A percentile compares a stretch with the other conserved stretches of the same genome.
Evolutionary conservation across 1,140 invertebrate genomes (phyloP).

Genomic region (Phthorimaea operculella): DNA sequence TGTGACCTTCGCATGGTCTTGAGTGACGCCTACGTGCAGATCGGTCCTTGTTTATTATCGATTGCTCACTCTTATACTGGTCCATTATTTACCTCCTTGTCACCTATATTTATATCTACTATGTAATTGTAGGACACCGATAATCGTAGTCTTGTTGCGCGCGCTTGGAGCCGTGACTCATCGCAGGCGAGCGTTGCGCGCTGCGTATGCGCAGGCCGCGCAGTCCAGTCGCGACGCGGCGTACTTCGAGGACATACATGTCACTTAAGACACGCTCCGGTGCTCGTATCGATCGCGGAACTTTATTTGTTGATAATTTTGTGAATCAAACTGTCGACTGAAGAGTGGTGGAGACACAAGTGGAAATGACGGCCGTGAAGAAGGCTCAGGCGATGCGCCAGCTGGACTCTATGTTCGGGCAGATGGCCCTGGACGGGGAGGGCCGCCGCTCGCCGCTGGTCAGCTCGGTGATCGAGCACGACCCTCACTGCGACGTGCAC

Average conservation of each 20-base stretch:
- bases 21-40: slow-evolving; percentile 29
- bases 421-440: slow-evolving; percentile 70
- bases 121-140: slow-evolving; percentile 54
- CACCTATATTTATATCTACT: slow-evolving; percentile 47
- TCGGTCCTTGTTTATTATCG: slow-evolving; percentile 45
- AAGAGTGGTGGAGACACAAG: slow-evolving; percentile 11
- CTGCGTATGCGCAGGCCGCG: slow-evolving; percentile 47
- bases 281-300: slow-evolving; percentile 23
- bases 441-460: slow-evolving; percentile 58
- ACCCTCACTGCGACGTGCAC: slow-evolving; percentile 76
- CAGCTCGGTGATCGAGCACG: slow-evolving; percentile 68
- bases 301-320: slow-evolving; percentile 22
- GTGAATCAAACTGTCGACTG: slow-evolving; percentile 30
- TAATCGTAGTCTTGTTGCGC: slow-evolving; percentile 50
- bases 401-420: slow-evolving; percentile 77
- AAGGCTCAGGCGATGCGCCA: slow-evolving; percentile 75
- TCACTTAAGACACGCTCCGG: slow-evolving; percentile 35
- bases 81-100: slow-evolving; percentile 57
- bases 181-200: slow-evolving; percentile 29
- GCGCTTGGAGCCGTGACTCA: slow-evolving; percentile 51
- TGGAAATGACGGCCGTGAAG: slow-evolving; percentile 65
- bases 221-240: slow-evolving; percentile 59
- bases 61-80: slow-evolving; percentile 27
- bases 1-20: slow-evolving; percentile 40
- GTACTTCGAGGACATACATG: slow-evolving; percentile 60